Percentiles rank a stretch among this genome's conserved stretches.
Evolutionary conservation across 2,113 vertebrate genomes (phyloP).

Genomic region (Tragulus kanchil): DNA sequence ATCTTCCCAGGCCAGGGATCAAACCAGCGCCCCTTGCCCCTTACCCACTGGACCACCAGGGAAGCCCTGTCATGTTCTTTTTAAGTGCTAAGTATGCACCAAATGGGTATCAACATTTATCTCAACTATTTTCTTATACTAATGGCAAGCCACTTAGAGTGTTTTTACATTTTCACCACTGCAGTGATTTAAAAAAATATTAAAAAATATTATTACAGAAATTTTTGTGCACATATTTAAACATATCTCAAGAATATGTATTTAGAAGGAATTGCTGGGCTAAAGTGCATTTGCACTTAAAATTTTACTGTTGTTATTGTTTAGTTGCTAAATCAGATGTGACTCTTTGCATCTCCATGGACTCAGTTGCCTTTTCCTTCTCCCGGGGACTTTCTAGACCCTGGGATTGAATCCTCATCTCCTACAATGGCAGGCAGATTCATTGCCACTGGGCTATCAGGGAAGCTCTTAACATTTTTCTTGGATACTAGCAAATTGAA

Average conservation of each 20-base stretch:
- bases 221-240: not conserved
- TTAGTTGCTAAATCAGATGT: rapidly evolving
- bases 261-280: not conserved
- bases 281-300: conserved; percentile 28
- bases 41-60: too few species aligned
- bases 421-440: not conserved
- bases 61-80: not conserved
- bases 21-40: too few species aligned
- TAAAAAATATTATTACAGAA: not conserved
- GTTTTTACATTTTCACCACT: not conserved
- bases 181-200: not conserved
- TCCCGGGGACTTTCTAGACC: not conserved
- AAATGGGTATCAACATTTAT: not conserved
- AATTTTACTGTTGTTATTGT: not conserved
- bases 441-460: not conserved
- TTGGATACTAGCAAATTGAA: not conserved
- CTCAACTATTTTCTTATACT: not conserved
- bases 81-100: not conserved
- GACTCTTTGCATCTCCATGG: not conserved
- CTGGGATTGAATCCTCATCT: not conserved
- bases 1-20: too few species aligned
- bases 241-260: not conserved
- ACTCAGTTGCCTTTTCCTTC: not conserved
- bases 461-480: not conserved
- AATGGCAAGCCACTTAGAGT: not conserved